These are phyloP conservation scores for Alligator mississippiensis DNA, from an alignment of 2,113 vertebrate genomes.

Conservation along the genomic window DNA sequence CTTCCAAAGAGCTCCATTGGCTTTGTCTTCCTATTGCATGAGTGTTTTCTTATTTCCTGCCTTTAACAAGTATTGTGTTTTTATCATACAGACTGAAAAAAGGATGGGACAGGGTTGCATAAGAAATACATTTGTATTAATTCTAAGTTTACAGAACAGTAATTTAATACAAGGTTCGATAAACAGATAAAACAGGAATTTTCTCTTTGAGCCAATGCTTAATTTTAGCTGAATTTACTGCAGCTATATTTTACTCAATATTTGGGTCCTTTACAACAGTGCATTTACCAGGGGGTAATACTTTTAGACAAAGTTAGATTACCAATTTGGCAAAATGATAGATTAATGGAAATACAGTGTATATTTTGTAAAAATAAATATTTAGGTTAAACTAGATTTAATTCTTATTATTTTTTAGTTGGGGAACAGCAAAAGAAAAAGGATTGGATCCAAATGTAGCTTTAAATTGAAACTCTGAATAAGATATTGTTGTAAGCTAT, in stretches of 20 bases:
- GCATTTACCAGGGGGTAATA: background rate
- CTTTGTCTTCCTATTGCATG: background rate
- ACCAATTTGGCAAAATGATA: background rate
- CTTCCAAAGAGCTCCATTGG: background rate
- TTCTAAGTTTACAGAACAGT: conserved; percentile 25
- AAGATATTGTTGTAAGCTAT: background rate
- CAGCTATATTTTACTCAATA: background rate
- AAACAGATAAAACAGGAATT: conserved; percentile 27
- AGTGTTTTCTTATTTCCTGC: background rate
- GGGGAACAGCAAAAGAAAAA: background rate
- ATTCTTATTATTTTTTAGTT: conserved; percentile 26
- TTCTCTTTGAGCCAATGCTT: conserved; percentile 38
- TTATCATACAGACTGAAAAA: conserved; percentile 5
- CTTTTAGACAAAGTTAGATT: background rate
- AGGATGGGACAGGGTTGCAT: background rate
- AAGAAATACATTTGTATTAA: conserved; percentile 34
- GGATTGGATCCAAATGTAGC: background rate
- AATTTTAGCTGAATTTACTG: background rate
- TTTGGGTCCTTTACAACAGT: background rate
- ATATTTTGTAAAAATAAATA: conserved; percentile 40
- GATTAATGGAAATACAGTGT: background rate
- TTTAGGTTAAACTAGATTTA: background rate
- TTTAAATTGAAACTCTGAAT: background rate
- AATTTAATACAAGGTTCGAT: conserved; percentile 40
- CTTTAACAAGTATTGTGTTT: background rate